Conservation (phyloP, 2,797 vertebrate species). For the Lagodon rhomboides region DNA sequence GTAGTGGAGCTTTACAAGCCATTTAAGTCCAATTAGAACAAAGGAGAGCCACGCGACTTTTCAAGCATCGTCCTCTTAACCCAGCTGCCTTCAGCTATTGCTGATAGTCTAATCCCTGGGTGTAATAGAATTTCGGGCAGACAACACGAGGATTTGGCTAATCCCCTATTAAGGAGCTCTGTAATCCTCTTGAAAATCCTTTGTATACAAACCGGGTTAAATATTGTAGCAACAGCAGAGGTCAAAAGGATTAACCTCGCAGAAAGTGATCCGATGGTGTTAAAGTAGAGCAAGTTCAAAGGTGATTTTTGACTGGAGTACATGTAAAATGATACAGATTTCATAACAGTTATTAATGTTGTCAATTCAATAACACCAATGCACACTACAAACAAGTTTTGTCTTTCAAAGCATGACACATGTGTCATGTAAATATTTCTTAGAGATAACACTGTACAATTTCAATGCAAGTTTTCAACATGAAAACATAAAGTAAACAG, state of each 20-base stretch:
- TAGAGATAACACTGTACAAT: not conserved
- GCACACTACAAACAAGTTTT: not conserved
- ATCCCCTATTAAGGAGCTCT: slow-evolving; percentile 75
- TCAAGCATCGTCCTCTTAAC: slow-evolving; percentile 51
- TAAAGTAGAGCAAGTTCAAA: slow-evolving; percentile 17
- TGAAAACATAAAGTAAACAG: slow-evolving; percentile 35
- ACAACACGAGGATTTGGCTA: slow-evolving; percentile 80
- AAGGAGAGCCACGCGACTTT: slow-evolving; percentile 29
- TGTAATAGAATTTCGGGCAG: slow-evolving; percentile 60
- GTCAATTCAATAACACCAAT: not conserved
- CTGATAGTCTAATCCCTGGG: slow-evolving; percentile 58
- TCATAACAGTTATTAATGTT: not conserved
- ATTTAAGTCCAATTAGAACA: slow-evolving; percentile 58
- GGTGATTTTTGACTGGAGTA: slow-evolving; percentile 12
- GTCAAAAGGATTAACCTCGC: slow-evolving; percentile 79
- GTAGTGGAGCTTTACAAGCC: slow-evolving; percentile 53
- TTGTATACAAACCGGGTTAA: slow-evolving; percentile 78
- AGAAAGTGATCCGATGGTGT: slow-evolving; percentile 60
- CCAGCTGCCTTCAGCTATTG: slow-evolving; percentile 52
- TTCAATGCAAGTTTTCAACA: slow-evolving; percentile 18
- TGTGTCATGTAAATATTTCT: slow-evolving; percentile 9
- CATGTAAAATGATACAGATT: not conserved
- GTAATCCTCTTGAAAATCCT: slow-evolving; percentile 82
- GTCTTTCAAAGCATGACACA: not conserved
- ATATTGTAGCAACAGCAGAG: slow-evolving; percentile 74